These are phyloP conservation scores for Brachypteracias leptosomus DNA, from an alignment of 2,113 vertebrate species.

Conservation along the genomic window DNA sequence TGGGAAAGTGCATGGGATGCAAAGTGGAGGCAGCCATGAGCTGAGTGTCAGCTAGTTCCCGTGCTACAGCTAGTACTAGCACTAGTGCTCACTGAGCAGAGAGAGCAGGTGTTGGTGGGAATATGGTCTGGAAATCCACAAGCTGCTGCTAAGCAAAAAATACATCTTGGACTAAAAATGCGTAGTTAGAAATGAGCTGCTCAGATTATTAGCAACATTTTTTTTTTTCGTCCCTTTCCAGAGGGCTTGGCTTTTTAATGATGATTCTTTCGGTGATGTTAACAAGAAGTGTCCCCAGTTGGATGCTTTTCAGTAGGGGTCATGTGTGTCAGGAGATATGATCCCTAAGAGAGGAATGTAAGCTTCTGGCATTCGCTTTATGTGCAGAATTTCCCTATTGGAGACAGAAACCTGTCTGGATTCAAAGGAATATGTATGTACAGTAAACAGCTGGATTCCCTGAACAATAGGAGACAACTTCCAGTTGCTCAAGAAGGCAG, in stretches of 20 bases:
- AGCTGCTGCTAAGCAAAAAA: not conserved
- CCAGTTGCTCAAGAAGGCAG: not conserved
- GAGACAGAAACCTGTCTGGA: not conserved
- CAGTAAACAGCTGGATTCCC: not conserved
- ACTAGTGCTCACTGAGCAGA: not conserved
- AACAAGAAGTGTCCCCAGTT: not conserved
- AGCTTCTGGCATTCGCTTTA: not conserved
- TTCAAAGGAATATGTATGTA: not conserved
- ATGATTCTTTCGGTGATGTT: not conserved
- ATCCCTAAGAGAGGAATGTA: not conserved
- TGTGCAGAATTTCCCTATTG: not conserved
- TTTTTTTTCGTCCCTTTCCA: not conserved
- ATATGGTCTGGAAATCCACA: constrained; percentile 4
- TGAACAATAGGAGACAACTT: not conserved
- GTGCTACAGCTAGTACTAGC: not conserved
- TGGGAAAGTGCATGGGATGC: constrained; percentile 6
- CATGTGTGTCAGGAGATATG: not conserved
- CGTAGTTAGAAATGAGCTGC: not conserved
- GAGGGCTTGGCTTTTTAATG: not conserved
- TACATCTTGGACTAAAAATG: not conserved
- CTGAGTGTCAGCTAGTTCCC: not conserved
- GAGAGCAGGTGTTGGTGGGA: not conserved
- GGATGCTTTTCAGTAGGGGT: not conserved
- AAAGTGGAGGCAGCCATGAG: not conserved
- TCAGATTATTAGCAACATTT: not conserved